These are phyloP conservation scores for Hypsopygia costalis DNA, from an alignment of 2,888 invertebrate genomes.

Conservation along the genomic window DNA sequence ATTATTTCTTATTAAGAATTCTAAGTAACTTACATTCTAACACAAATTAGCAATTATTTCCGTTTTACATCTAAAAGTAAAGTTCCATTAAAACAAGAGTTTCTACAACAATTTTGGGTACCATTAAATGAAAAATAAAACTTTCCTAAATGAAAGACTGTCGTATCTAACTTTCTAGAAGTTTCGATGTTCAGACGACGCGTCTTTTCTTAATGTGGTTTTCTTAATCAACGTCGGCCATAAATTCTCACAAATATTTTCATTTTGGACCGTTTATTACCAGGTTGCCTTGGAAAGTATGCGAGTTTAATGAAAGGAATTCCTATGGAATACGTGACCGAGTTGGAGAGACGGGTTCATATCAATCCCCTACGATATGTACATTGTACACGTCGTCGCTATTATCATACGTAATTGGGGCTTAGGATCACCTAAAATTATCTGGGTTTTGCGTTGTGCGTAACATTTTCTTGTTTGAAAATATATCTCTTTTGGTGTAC, in stretches of 20 bases:
- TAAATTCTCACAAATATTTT: slow-evolving; percentile 64
- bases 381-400: not conserved
- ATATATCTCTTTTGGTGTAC: too few species aligned
- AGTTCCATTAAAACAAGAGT: not conserved
- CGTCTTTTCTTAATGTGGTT: slow-evolving; percentile 27
- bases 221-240: slow-evolving; percentile 52
- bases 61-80: not conserved
- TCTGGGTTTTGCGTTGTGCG: not conserved
- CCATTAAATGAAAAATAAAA: not conserved
- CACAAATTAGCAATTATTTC: not conserved
- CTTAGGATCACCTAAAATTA: not conserved
- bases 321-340: slow-evolving; percentile 31
- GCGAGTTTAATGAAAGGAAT: slow-evolving; percentile 60
- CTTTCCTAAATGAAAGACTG: not conserved
- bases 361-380: not conserved
- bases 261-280: slow-evolving; percentile 53
- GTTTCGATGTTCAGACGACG: slow-evolving; percentile 3
- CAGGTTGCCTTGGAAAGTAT: slow-evolving; percentile 41
- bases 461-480: too few species aligned
- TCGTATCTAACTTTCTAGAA: not conserved
- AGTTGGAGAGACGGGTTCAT: not conserved
- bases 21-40: not conserved
- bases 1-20: too few species aligned
- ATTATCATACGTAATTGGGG: not conserved
- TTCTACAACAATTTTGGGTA: not conserved